Conservation (phyloP, 2,888 invertebrate genomes). For the Clepsis dumicolana region DNA sequence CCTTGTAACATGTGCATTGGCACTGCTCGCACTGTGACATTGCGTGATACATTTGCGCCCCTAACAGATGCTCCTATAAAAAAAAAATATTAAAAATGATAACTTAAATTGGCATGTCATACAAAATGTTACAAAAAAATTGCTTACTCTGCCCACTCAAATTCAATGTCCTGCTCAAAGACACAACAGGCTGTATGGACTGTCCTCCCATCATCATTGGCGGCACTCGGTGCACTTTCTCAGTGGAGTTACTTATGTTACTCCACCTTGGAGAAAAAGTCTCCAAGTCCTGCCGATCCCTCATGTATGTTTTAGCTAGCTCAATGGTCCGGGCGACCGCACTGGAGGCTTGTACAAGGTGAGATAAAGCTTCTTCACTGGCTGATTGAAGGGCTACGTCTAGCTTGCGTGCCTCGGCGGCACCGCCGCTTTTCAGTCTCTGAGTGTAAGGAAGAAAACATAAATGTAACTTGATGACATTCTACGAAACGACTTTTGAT, state of each 20-base stretch:
- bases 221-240: constrained; percentile 71
- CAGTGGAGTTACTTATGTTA: constrained; percentile 61
- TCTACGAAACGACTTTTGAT: too few relatives aligned
- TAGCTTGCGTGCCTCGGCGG: constrained; percentile 63
- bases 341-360: constrained; percentile 71
- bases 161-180: constrained; percentile 67
- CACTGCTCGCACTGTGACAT: constrained; percentile 62
- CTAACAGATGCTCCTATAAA: constrained; percentile 55
- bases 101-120: too few relatives aligned
- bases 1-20: constrained; percentile 79
- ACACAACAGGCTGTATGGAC: constrained; percentile 76
- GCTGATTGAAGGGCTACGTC: constrained; percentile 67
- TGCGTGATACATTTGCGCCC: constrained; percentile 62
- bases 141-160: constrained; percentile 63
- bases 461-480: too few relatives aligned
- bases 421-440: constrained; percentile 70
- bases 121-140: neutral
- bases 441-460: constrained; percentile 46
- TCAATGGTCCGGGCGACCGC: constrained; percentile 69
- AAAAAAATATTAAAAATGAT: constrained; percentile 47
- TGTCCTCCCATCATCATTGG: constrained; percentile 75
- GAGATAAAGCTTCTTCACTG: constrained; percentile 67
- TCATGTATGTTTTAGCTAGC: constrained; percentile 63
- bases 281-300: constrained; percentile 63
- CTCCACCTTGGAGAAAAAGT: constrained; percentile 68